phyloP scores from a whole-genome alignment of 2,113 vertebrate genomes.

The Sylvilagus bachmani region DNA sequence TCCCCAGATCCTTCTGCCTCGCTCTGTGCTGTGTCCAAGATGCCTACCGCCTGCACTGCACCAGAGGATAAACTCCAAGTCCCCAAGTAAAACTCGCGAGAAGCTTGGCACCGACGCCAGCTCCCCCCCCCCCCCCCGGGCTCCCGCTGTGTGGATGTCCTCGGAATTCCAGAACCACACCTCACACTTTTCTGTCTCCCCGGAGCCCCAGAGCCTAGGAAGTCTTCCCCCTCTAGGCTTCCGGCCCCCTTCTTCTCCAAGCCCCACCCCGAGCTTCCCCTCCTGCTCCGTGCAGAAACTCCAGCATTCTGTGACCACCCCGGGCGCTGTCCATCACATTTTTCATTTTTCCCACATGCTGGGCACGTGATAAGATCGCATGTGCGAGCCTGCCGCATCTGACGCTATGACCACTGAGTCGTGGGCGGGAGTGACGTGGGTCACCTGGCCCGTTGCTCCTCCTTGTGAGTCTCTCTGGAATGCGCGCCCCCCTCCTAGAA shows the following conservation, averaged over 20 bases:
- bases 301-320: background rate
- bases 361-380: rapidly evolving
- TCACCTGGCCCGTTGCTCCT: background rate
- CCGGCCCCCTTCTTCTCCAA: background rate
- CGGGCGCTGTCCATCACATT: background rate
- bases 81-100: background rate
- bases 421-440: background rate
- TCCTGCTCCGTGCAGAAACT: background rate
- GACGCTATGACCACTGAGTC: background rate
- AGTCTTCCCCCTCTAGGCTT: background rate
- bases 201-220: background rate
- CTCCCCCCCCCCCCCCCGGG: background rate
- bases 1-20: conserved; percentile 50
- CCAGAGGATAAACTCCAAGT: background rate
- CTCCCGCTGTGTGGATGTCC: background rate
- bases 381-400: background rate
- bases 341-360: background rate
- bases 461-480: background rate
- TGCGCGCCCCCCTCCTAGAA: background rate
- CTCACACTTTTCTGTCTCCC: background rate
- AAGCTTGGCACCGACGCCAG: background rate
- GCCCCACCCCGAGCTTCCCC: background rate
- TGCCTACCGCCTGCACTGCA: conserved; percentile 21
- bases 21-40: conserved; percentile 72
- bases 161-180: background rate